A percentile compares a stretch with the other conserved stretches of the same genome.
These are phyloP conservation scores for Anthoptus insignis DNA, from an alignment of 2,888 invertebrate genomes.

Conservation along the genomic window DNA sequence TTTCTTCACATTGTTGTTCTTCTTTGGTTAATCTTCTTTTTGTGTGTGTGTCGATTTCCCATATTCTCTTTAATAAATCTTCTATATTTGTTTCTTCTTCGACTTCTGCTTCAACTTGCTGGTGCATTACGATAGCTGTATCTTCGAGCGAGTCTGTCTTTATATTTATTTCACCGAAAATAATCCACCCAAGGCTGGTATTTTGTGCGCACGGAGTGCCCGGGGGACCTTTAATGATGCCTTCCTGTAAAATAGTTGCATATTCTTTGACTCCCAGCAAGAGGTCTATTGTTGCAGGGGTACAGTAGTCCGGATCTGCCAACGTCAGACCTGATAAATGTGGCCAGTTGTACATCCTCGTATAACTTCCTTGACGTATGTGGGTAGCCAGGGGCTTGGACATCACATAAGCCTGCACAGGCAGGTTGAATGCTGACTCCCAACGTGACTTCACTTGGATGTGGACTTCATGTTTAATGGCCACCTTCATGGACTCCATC, in stretches of 20 bases:
- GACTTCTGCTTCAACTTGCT: no score
- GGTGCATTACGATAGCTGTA: conserved; percentile 22
- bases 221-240: conserved; percentile 40
- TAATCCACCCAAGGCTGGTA: conserved; percentile 45
- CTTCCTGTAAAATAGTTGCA: conserved; percentile 15
- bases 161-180: conserved; percentile 34
- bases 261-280: conserved; percentile 45
- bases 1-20: conserved; percentile 30
- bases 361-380: no score
- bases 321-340: conserved; percentile 40
- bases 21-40: conserved; percentile 16
- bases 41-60: conserved; percentile 6
- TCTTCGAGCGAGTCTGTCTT: neutral
- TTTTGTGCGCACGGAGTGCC: conserved; percentile 45
- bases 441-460: conserved; percentile 10
- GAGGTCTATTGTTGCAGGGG: conserved; percentile 48
- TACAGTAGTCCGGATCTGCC: conserved; percentile 45
- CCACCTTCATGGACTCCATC: conserved; percentile 7
- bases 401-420: conserved; percentile 16
- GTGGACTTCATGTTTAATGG: neutral
- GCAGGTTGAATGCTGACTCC: conserved; percentile 6
- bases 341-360: no score
- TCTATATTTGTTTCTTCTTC: no score
- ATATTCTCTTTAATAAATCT: neutral
- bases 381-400: no score